phyloP scores from a whole-genome alignment of 2,113 vertebrate species.

The Muntiacus muntjak region DNA sequence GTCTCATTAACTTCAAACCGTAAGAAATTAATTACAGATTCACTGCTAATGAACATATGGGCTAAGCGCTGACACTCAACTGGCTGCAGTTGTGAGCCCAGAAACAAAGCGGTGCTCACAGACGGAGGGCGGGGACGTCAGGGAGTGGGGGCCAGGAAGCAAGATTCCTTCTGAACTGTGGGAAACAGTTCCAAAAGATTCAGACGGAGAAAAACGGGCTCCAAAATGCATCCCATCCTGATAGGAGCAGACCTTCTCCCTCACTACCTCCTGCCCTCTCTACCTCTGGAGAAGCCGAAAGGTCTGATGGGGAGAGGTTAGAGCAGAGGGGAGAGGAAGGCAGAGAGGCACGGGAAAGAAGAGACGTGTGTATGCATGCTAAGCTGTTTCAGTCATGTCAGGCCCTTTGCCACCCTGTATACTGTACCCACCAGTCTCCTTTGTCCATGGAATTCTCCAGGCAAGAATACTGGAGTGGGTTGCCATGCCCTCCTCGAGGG shows the following conservation, averaged over 20 bases:
- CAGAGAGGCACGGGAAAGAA: not conserved
- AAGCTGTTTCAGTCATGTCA: not conserved
- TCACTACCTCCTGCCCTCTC: constrained; percentile 44
- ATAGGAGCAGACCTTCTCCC: constrained; percentile 53
- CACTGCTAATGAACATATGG: constrained; percentile 69
- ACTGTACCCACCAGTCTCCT: not conserved
- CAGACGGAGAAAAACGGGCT: constrained; percentile 46
- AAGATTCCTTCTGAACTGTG: constrained; percentile 60
- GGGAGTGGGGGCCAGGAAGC: constrained; percentile 47
- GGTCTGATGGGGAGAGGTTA: not conserved
- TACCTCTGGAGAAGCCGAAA: not conserved
- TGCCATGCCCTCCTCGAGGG: not conserved
- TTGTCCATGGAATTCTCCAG: not conserved
- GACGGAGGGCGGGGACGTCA: constrained; percentile 58
- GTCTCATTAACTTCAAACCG: constrained; percentile 61
- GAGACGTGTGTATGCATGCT: not conserved
- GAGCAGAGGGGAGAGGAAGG: not conserved
- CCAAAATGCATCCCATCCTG: constrained; percentile 26
- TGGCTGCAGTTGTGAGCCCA: constrained; percentile 62
- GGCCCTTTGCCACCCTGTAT: not conserved
- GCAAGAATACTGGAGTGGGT: not conserved
- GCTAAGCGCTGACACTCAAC: constrained; percentile 39
- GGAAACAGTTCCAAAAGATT: constrained; percentile 62
- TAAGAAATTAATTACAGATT: constrained; percentile 72
- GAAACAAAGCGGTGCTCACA: constrained; percentile 51